Base-by-base conservation (phyloP, 2,113 vertebrate genomes). In the Morone saxatilis region DNA sequence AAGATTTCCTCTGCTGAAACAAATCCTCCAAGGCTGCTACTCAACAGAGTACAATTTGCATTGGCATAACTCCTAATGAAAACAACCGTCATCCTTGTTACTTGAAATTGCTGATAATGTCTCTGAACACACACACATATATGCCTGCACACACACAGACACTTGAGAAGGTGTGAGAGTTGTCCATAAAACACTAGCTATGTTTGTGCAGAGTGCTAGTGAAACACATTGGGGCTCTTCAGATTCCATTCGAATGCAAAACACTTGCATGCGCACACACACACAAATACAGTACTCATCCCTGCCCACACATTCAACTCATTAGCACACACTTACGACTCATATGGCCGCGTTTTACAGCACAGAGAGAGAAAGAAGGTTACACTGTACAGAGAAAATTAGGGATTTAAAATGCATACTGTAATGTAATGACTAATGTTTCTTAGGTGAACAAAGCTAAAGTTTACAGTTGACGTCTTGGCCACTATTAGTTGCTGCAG, bases 191-290 rank as follows among this genome's bases (percentile, higher is more conserved):
- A 89, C 85, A 89, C 90, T 85, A 88, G 87, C 76, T 47, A 6
- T 87, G 91, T 89, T 89, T 88, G 81, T 83, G 76, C 81, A 83
- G 60, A 82, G 89, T 77, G 78, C 63, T 63, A 62, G 38, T 65
- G 67, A 85, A 88, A 90, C 85, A 89, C 86, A 63, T 75, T 65
- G 78, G 66, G 25, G 57, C 85, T 90, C 90, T 93, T 56, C 85
- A 90, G 86, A 20, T 50, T 89, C 81, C 69, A 90, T 91, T 91
- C 91, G 91, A 63, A 91, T 93, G 80, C 80, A 90, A 91, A 89
- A 78, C 60, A 73, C 78, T 65, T 4, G 11, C 61, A 70, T 50
- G 57, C 51, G 56, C 69, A 67, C 56, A 72, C 20, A 36, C n/a
- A 57, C 71, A 62, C 31, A 6, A 12, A n/a, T 50, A 5, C 73